Evolutionary conservation across 1,140 invertebrate species (phyloP), one percentile per base, ranked within the genome.

Genomic region (Lordiphosa stackelbergi): DNA sequence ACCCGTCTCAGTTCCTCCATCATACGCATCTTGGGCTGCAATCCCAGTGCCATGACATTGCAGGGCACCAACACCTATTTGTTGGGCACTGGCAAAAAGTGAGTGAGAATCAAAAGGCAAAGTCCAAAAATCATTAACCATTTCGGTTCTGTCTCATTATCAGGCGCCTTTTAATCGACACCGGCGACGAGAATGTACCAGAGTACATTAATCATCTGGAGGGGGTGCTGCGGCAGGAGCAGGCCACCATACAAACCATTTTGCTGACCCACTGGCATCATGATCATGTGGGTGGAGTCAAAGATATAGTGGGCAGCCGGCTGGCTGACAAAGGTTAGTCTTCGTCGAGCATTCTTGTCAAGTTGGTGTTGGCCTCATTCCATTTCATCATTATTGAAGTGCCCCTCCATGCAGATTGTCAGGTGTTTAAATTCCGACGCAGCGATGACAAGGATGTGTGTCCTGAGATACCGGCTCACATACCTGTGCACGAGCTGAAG

Each of bases 1-100:
- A 91, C 94, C 7, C 92, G 92, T 81, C 83, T 99, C 1, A 95
- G 95, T 1, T 90, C 89, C 16, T 90, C 91, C 52, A 92, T 99
- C 19, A 95, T 96, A 73, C 90, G 97, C 48, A 92, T 99, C 66
- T 88, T 99, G 41, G 98, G 97, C 52, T 97, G 96, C 83, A 99
- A 99, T 91, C 96, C 97, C 22, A 93, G 96, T 24, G 90, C 92
- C 37, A 97, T 98, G 93, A 99, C 97, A 0, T 88, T 99, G 1
- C 98, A 99, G 89, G 94, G 98, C 47, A 99, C 98, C 1, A 99
- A 99, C 88, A 98, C 97, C 0, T 99, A 99, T 88, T 89, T 99
- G 10, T 90, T 81, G 52, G 77, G 77, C 51, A 96, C 92, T 36
- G 97, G 97, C 4, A 91, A 90, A 88, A 94, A 92, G 96, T 96